Evolutionary conservation across 2,797 vertebrate genomes (phyloP), one percentile per base, ranked within the genome.

Genomic region (Geotrypetes seraphini): DNA sequence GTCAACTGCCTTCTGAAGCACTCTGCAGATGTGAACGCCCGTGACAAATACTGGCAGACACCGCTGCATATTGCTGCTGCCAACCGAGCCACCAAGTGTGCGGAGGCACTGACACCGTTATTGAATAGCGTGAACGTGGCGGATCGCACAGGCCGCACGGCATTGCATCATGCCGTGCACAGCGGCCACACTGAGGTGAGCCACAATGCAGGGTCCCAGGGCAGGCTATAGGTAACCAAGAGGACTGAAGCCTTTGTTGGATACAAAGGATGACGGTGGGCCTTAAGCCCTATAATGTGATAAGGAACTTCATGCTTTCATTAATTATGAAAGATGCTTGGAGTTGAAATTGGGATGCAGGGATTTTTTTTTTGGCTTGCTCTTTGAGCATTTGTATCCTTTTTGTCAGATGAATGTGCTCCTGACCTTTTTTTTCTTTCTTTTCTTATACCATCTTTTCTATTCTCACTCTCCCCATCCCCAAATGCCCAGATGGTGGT

Each of bases 21-120:
- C 41, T 91, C 91, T 5, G 92, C 91, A 1, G 92, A 94, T 3
- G 89, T 87, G 43, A 96, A 91, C 8, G 86, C 90, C 36, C 84
- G 90, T n/a, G 92, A 96, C 84, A 92, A 95, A 75, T 81, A 90
- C 63, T 92, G 92, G 89, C 93, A 96, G 73, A 97, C 90, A 2
- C 88, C 94, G 1, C 68, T 97, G 67, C 95, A 98, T 11, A 86
- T 95, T 45, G 93, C 95, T 1, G 83, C 92, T 2, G 91, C 93
- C 76, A 96, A 96, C 76, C 75, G 90, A 22, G 89, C 88, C 56
- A 83, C 83, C 11, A 87, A 90, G 57, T 96, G 95, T 11, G 90
- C 91, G 16, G 90, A 96, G 73, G 71, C 85, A 28, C 79, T 98
- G 61, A 51, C 94, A 25, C 84, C 86, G 15, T 73, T 89, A 51